phyloP scores from a whole-genome alignment of 2,797 vertebrate species.

The Karalla daura region DNA sequence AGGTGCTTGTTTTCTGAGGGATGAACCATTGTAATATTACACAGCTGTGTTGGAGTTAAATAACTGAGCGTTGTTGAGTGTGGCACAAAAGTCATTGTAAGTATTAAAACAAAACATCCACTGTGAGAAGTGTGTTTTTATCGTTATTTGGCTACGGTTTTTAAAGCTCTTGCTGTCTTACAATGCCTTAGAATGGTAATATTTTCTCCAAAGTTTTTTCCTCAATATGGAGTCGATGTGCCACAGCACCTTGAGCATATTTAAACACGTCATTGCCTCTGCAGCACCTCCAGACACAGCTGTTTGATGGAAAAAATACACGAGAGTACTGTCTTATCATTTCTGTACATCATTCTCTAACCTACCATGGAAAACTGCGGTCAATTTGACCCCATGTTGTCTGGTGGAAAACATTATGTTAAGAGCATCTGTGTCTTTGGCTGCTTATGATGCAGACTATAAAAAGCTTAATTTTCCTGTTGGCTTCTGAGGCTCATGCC shows the following conservation, averaged over 20 bases:
- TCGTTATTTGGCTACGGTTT: too few species aligned
- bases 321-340: not conserved
- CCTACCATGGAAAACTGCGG: not conserved
- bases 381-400: not conserved
- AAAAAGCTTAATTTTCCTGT: not conserved
- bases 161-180: too few species aligned
- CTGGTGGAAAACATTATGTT: not conserved
- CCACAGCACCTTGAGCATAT: not conserved
- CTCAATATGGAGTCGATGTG: too few species aligned
- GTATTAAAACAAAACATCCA: too few species aligned
- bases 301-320: not conserved
- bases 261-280: not conserved
- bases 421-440: not conserved
- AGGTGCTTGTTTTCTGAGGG: constrained; percentile 87
- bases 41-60: not conserved
- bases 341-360: too few species aligned
- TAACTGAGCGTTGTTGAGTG: not conserved
- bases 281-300: not conserved
- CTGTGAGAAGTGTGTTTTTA: too few species aligned
- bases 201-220: too few species aligned
- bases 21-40: constrained; percentile 10
- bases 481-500: not conserved
- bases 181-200: too few species aligned
- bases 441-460: not conserved
- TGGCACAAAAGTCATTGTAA: not conserved